These are phyloP conservation scores for Hecatera dysodea DNA, from an alignment of 2,888 invertebrate genomes.

Conservation along the genomic window DNA sequence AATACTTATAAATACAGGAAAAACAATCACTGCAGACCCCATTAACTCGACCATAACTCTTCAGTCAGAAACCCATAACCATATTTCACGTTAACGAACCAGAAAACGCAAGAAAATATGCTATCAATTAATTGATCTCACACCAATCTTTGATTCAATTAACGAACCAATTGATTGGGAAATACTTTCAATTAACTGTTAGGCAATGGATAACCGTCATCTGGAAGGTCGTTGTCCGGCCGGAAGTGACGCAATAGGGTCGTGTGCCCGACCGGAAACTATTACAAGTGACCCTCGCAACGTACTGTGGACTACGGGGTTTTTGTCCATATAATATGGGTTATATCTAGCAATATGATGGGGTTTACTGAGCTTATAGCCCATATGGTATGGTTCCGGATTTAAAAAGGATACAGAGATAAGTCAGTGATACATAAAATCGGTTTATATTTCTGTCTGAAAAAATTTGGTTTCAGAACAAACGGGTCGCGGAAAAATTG, in stretches of 20 bases:
- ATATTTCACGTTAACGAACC: conserved; percentile 50
- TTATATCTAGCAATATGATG: conserved; percentile 35
- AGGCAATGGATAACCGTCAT: conserved; percentile 75
- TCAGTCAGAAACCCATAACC: conserved; percentile 43
- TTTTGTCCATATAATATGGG: conserved; percentile 39
- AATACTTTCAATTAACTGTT: conserved; percentile 78
- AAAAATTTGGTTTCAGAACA: background rate
- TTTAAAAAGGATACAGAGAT: conserved; percentile 40
- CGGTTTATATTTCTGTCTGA: background rate
- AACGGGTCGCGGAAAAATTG: background rate
- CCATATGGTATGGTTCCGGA: conserved; percentile 29
- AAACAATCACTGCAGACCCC: conserved; percentile 28
- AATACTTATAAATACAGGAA: background rate
- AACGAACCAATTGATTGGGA: conserved; percentile 71
- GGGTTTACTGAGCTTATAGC: conserved; percentile 23
- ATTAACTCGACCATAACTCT: conserved; percentile 39
- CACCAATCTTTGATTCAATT: conserved; percentile 62
- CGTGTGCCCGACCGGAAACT: conserved; percentile 79
- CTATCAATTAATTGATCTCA: conserved; percentile 67
- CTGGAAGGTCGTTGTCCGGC: conserved; percentile 68
- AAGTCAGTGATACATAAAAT: conserved; percentile 32
- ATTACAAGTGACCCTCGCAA: conserved; percentile 71
- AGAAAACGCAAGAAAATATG: conserved; percentile 56
- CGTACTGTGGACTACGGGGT: conserved; percentile 47
- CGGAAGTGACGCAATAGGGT: conserved; percentile 81